Evolutionary conservation across 2,888 invertebrate genomes (phyloP), one percentile per base, ranked within the genome.

Genomic region (Drosophila mercatorum): DNA sequence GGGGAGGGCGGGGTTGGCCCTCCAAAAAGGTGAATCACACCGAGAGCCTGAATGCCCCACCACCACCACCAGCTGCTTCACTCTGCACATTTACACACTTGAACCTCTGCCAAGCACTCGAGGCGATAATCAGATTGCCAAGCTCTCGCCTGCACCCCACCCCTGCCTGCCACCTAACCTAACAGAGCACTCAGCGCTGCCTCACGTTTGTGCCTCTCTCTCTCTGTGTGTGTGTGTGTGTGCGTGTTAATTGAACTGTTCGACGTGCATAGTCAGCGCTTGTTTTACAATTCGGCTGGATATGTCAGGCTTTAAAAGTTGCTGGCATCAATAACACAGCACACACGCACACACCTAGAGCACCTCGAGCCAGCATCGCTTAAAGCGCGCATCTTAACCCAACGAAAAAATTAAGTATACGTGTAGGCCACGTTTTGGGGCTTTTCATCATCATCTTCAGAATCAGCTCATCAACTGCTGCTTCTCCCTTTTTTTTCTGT

Each of bases 91-190:
- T 57, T 44, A 57, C 55, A 64, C 61, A 58, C 53, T 63, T 60
- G 66, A 80, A 51, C 58, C 69, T 36, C 46, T 70, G 71, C 51
- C 63, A 71, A 74, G 68, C 81, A 79, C 79, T 87, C 63, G 74
- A 75, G 83, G 84, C 84, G 79, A 73, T 84, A 84, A 88, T 84
- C 88, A 85, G 83, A 85, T 88, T 88, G 77, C 76, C 68, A 61
- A 41, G 40, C 56, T 66, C 56, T 66, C 41, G 55, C 53, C 57
- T 36, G 28, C 12, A 58, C 47, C 38, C 22, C 22, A 22, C 22
- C 22, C 22, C 12, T 28, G 11, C 11, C 14, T n/a, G 11, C n/a
- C 38, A 53, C 5, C 53, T 55, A 40, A 41, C 28, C 55, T 31
- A 2, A 3, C 12, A 28, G 11, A 26, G 14, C 61, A 26, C n/a